Percentiles rank a stretch among this genome's conserved stretches.
Evolutionary conservation across 2,888 invertebrate genomes (phyloP).

Genomic region (Agrochola lota): DNA sequence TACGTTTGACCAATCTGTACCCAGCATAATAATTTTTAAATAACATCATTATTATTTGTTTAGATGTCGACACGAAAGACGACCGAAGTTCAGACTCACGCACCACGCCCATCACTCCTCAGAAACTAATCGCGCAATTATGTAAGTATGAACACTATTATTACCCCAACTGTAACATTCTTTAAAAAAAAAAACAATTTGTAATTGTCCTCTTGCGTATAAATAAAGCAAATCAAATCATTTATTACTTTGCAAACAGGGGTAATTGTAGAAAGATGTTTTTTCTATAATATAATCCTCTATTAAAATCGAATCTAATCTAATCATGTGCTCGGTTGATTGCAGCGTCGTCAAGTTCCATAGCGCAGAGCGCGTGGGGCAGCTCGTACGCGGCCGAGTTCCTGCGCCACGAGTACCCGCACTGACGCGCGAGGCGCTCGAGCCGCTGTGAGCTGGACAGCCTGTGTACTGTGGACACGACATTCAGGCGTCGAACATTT

Average conservation of each 20-base stretch:
- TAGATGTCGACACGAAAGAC: constrained; percentile 71
- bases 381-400: constrained; percentile 77
- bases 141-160: constrained; percentile 64
- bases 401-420: constrained; percentile 79
- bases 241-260: background rate
- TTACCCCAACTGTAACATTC: background rate
- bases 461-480: background rate
- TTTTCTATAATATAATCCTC: background rate
- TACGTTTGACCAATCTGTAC: background rate
- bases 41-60: constrained; percentile 9
- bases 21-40: background rate
- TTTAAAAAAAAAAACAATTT: background rate
- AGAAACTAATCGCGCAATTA: constrained; percentile 77
- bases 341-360: constrained; percentile 70
- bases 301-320: background rate
- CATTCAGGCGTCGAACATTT: background rate
- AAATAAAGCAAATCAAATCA: background rate
- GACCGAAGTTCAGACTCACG: constrained; percentile 73
- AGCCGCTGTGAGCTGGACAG: background rate
- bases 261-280: background rate
- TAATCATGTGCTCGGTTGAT: constrained; percentile 3
- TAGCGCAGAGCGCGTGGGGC: constrained; percentile 76
- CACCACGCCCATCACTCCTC: constrained; percentile 69
- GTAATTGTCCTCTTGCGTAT: background rate
- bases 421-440: background rate